Percentiles rank a stretch among this genome's conserved stretches.
These are phyloP conservation scores for Montipora cactus DNA, from an alignment of 64 coral and sea anemone species.

Conservation along the genomic window DNA sequence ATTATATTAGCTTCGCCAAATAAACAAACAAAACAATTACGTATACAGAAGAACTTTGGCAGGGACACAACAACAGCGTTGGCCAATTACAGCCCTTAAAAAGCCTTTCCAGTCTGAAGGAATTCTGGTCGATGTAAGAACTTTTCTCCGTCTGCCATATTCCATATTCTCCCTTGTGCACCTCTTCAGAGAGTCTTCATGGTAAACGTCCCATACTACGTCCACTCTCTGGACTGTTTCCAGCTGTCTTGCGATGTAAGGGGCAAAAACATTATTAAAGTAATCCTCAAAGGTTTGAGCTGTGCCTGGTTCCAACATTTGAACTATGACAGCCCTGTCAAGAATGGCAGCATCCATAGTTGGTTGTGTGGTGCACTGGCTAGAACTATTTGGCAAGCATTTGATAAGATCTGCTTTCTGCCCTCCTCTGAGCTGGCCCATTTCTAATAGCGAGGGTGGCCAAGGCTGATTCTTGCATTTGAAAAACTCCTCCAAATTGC, in stretches of 20 bases:
- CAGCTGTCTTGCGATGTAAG: constrained; percentile 51
- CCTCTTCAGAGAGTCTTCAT: constrained; percentile 19
- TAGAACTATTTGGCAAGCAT: constrained; percentile 48
- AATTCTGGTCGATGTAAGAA: constrained; percentile 43
- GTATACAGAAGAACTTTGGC: too few relatives aligned
- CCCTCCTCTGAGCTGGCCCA: constrained; percentile 55
- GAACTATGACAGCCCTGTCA: constrained; percentile 53
- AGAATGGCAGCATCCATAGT: constrained; percentile 55
- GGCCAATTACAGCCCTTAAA: not conserved
- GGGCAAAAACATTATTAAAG: constrained; percentile 20
- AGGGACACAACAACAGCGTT: too few relatives aligned
- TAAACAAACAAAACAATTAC: too few relatives aligned
- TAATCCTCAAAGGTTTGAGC: constrained; percentile 38
- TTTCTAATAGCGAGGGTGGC: constrained; percentile 38
- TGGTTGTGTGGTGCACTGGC: not conserved
- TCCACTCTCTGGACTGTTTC: constrained; percentile 27
- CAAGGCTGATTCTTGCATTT: constrained; percentile 58
- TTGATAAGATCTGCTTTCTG: constrained; percentile 58
- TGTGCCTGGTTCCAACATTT: constrained; percentile 62
- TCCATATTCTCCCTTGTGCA: not conserved
- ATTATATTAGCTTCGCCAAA: too few relatives aligned
- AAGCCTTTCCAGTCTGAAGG: constrained; percentile 30
- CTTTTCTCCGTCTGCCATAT: not conserved
- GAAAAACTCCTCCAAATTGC: constrained; percentile 26
- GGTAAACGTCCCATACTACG: constrained; percentile 58